These are phyloP conservation scores for Seira musarum DNA, from an alignment of 2,888 invertebrate genomes.

Conservation along the genomic window DNA sequence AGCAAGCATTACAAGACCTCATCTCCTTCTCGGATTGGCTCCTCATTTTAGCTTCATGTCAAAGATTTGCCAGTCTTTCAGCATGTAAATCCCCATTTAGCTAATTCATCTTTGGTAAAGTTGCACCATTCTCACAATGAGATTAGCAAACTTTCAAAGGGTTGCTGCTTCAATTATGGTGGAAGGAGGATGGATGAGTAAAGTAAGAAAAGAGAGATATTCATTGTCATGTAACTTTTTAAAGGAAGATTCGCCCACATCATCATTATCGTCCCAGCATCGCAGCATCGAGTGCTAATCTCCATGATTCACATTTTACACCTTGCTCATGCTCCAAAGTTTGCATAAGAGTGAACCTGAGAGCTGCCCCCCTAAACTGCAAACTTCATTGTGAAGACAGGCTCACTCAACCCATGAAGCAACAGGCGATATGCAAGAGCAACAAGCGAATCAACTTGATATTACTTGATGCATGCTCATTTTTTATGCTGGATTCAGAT, in stretches of 20 bases:
- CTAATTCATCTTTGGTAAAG: conserved; percentile 1
- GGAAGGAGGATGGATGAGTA: conserved; percentile 46
- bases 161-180: conserved; percentile 46
- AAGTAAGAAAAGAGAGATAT: background rate
- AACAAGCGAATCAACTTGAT: conserved; percentile 19
- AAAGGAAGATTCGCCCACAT: conserved; percentile 52
- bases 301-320: conserved; percentile 44
- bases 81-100: conserved; percentile 19
- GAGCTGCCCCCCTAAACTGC: conserved; percentile 27
- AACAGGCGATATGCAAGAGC: conserved; percentile 1
- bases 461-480: background rate
- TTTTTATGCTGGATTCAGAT: background rate
- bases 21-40: conserved; percentile 41
- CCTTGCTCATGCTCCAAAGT: conserved; percentile 51
- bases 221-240: conserved; percentile 41
- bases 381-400: background rate
- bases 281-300: conserved; percentile 53
- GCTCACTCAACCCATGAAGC: conserved; percentile 1
- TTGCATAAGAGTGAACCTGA: conserved; percentile 37
- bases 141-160: conserved; percentile 37
- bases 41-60: conserved; percentile 19
- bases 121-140: conserved; percentile 27
- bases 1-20: conserved; percentile 16
- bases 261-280: too few relatives aligned
- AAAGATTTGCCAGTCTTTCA: conserved; percentile 42